Evolutionary conservation across 2,888 invertebrate genomes (phyloP).

Genomic region (Eupithecia subumbrata): DNA sequence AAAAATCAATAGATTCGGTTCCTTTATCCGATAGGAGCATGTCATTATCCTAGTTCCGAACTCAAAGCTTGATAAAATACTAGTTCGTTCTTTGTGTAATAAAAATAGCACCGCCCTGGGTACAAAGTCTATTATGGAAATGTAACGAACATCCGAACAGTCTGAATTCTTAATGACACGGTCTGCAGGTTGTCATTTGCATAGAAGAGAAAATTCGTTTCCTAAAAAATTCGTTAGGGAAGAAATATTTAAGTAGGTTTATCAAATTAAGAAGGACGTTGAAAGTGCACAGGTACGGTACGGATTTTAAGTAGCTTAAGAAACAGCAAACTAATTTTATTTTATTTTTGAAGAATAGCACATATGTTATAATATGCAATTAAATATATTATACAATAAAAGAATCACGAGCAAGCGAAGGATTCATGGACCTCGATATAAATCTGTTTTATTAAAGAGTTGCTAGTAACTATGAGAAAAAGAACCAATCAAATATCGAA

Average conservation of each 20-base stretch:
- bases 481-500: too few species aligned
- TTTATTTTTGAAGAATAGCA: not conserved
- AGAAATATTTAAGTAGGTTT: not conserved
- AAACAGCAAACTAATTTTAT: not conserved
- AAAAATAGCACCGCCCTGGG: constrained; percentile 26
- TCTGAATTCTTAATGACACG: constrained; percentile 33
- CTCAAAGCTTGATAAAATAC: constrained; percentile 4
- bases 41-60: not conserved
- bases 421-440: too few species aligned
- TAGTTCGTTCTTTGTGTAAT: constrained; percentile 9
- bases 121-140: constrained; percentile 35
- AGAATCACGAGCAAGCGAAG: too few species aligned
- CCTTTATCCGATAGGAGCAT: not conserved
- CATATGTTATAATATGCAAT: too few species aligned
- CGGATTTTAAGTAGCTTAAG: too few species aligned
- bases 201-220: constrained; percentile 27
- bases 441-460: too few species aligned
- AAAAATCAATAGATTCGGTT: not conserved
- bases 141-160: constrained; percentile 19
- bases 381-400: too few species aligned
- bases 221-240: not conserved
- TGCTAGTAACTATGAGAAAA: too few species aligned
- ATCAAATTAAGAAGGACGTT: not conserved
- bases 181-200: constrained; percentile 23
- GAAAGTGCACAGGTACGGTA: not conserved